These are phyloP conservation scores for Syngnathus acus DNA, from an alignment of 2,797 vertebrate species.

Conservation along the genomic window DNA sequence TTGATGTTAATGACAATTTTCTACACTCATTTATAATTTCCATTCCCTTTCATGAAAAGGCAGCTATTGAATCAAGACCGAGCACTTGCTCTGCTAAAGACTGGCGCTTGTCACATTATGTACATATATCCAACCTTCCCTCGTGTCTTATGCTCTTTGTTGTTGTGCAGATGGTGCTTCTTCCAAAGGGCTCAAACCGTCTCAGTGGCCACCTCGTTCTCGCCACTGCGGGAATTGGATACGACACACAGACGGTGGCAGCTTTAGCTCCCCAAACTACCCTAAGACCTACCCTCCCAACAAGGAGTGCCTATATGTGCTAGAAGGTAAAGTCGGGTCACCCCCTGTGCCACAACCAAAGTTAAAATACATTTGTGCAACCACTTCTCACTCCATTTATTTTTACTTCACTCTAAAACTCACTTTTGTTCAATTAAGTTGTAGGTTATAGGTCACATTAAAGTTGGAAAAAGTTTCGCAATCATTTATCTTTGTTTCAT, in stretches of 20 bases:
- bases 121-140: no score
- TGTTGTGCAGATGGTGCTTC: slow-evolving; percentile 29
- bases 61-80: no score
- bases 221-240: slow-evolving; percentile 86
- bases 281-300: slow-evolving; percentile 87
- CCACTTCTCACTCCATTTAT: not conserved
- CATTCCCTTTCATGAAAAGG: no score
- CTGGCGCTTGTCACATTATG: no score
- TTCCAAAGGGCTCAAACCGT: slow-evolving; percentile 32
- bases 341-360: not conserved
- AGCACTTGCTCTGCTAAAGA: no score
- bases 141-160: not conserved
- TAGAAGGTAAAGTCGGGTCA: slow-evolving; percentile 76
- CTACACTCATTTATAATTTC: no score
- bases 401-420: not conserved
- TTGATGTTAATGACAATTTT: no score
- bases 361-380: not conserved
- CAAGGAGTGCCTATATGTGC: slow-evolving; percentile 88
- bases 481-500: no score
- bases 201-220: slow-evolving; percentile 36
- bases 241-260: slow-evolving; percentile 83
- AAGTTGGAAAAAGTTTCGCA: no score
- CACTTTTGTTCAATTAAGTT: not conserved
- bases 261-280: slow-evolving; percentile 89
- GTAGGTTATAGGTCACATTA: no score